phyloP scores from a whole-genome alignment of 2,888 invertebrate species.

The Ornithoptera priamus region DNA sequence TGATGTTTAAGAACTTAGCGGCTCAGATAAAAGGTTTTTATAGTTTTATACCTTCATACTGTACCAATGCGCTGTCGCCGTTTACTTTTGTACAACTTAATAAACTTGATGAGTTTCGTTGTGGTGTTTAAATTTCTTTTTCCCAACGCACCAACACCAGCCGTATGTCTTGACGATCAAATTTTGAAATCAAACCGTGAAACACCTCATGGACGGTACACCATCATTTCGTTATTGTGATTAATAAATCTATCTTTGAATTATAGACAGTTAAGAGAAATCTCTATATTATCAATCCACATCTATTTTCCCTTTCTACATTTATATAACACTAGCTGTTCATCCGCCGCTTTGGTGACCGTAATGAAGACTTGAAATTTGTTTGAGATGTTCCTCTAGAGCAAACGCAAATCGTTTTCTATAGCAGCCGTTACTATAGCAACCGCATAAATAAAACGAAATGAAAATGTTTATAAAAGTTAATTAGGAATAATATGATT shows the following conservation, averaged over 20 bases:
- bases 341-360: no score
- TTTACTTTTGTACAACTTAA: conserved; percentile 36
- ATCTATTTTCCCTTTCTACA: not conserved
- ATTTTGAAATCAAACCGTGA: conserved; percentile 18
- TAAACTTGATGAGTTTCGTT: conserved; percentile 34
- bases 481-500: no score
- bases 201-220: not conserved
- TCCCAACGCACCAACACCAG: conserved; percentile 8
- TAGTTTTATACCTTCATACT: conserved; percentile 47
- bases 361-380: no score
- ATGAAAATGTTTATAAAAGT: no score
- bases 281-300: not conserved
- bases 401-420: no score
- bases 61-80: conserved; percentile 30
- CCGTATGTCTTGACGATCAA: conserved; percentile 13
- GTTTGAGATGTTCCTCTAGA: no score
- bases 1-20: conserved; percentile 40
- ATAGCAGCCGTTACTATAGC: no score
- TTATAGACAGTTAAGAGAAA: not conserved
- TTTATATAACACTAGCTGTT: no score
- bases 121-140: conserved; percentile 16
- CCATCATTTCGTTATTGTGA: not conserved
- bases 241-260: conserved; percentile 3
- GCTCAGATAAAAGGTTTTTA: conserved; percentile 49
- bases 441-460: no score